A percentile compares a stretch with the other conserved stretches of the same genome.
Conservation (phyloP, 2,888 invertebrate genomes). For the Allophyes oxyacanthae region DNA sequence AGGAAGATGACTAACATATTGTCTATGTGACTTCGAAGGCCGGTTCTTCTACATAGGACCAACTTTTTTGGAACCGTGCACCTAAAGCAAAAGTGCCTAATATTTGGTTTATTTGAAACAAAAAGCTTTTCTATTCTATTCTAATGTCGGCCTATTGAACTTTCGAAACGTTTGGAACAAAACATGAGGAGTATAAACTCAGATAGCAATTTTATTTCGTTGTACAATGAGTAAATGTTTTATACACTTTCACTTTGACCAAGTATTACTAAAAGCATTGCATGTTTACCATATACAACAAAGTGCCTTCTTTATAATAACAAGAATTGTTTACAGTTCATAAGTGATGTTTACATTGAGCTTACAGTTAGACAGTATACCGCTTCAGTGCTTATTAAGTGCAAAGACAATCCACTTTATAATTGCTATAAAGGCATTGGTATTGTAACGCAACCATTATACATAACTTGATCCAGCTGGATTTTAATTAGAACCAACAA, state of each 20-base stretch:
- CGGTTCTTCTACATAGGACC: too few relatives aligned
- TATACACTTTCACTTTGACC: slow-evolving; percentile 39
- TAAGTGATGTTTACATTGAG: slow-evolving; percentile 29
- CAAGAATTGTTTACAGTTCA: slow-evolving; percentile 28
- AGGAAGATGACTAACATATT: slow-evolving; percentile 43
- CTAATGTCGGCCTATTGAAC: slow-evolving; percentile 45
- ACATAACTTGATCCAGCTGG: slow-evolving; percentile 1
- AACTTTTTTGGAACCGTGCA: too few relatives aligned
- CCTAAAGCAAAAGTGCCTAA: too few relatives aligned
- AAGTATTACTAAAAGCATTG: slow-evolving; percentile 7
- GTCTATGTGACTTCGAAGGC: slow-evolving; percentile 45
- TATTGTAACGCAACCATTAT: slow-evolving; percentile 1
- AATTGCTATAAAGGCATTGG: slow-evolving; percentile 22
- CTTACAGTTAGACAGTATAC: slow-evolving; percentile 15
- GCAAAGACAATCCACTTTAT: slow-evolving; percentile 42
- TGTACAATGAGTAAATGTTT: slow-evolving; percentile 11
- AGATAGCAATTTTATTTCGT: slow-evolving; percentile 21
- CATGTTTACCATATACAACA: slow-evolving; percentile 4
- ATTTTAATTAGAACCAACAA: neutral
- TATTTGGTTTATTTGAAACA: too few relatives aligned
- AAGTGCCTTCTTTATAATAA: neutral
- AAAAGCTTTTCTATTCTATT: too few relatives aligned
- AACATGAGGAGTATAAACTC: slow-evolving; percentile 21
- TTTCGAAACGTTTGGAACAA: slow-evolving; percentile 25
- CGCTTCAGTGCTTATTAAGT: slow-evolving; percentile 38